Conservation (phyloP, 2,888 invertebrate species). For the Disparrhopalites patrizii region DNA sequence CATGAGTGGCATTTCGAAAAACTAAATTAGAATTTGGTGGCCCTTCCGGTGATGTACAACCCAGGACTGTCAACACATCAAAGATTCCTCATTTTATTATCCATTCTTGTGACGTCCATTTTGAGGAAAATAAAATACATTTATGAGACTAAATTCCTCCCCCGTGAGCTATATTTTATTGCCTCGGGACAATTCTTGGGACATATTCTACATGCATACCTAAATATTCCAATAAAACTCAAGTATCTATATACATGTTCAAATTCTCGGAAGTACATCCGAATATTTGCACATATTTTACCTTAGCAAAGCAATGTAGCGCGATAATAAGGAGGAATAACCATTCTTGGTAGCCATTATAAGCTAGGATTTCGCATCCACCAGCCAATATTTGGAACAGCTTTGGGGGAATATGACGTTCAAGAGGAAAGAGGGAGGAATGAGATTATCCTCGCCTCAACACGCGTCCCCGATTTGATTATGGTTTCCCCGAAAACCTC, state of each 20-base stretch:
- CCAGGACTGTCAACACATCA: conserved; percentile 39
- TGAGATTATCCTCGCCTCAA: no score
- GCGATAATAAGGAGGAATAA: no score
- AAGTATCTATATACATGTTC: background rate
- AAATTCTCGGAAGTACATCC: no score
- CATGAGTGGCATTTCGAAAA: conserved; percentile 46
- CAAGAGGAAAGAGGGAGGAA: no score
- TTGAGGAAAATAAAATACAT: background rate
- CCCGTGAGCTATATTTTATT: background rate
- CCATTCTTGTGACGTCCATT: background rate
- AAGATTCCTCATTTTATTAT: background rate
- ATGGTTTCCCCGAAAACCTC: no score
- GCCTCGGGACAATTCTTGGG: background rate
- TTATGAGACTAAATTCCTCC: background rate
- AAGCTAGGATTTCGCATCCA: no score
- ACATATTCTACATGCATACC: background rate
- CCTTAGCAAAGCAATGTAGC: no score
- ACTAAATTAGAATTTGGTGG: conserved; percentile 44
- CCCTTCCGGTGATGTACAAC: conserved; percentile 40
- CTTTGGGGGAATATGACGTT: no score
- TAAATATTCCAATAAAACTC: background rate
- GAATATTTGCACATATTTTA: no score
- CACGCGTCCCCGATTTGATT: no score
- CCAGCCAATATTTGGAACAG: no score
- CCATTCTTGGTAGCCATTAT: no score